Conservation (phyloP, 2,113 vertebrate genomes). For the Dendrocopos noguchii region DNA sequence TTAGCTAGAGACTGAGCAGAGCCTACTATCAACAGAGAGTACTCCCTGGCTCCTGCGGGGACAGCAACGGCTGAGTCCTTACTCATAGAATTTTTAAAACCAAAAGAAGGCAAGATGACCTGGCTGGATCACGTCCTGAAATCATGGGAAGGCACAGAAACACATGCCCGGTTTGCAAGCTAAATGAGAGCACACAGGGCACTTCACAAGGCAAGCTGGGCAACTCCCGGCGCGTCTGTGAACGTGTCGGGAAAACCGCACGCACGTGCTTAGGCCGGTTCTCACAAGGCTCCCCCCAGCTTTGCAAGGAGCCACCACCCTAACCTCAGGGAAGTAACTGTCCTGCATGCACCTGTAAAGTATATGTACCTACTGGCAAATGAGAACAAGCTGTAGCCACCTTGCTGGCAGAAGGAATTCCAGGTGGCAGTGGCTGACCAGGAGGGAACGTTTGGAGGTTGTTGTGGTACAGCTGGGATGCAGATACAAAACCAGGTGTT, state of each 20-base stretch:
- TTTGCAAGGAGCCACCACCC: not conserved
- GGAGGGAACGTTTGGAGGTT: not conserved
- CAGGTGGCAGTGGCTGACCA: not conserved
- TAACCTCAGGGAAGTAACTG: not conserved
- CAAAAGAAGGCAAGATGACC: not conserved
- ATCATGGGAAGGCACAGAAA: not conserved
- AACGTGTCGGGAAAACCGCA: accelerated
- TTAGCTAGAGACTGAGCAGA: not conserved
- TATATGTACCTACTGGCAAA: not conserved
- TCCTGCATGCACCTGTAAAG: not conserved
- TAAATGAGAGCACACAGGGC: not conserved
- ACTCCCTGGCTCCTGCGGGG: not conserved
- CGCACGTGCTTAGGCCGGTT: accelerated
- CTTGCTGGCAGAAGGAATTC: not conserved
- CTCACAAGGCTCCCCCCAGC: not conserved
- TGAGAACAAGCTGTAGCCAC: not conserved
- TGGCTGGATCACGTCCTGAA: not conserved
- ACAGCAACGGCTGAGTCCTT: accelerated
- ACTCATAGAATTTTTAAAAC: not conserved
- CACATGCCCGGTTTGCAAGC: accelerated
- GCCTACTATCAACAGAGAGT: not conserved
- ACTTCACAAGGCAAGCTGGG: not conserved
- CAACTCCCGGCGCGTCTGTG: not conserved
- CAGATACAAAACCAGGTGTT: not conserved
- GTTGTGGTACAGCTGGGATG: not conserved